Percentiles rank a stretch among this genome's conserved stretches.
Conservation (phyloP, 2,888 invertebrate species). For the Drosophila mayaguana region DNA sequence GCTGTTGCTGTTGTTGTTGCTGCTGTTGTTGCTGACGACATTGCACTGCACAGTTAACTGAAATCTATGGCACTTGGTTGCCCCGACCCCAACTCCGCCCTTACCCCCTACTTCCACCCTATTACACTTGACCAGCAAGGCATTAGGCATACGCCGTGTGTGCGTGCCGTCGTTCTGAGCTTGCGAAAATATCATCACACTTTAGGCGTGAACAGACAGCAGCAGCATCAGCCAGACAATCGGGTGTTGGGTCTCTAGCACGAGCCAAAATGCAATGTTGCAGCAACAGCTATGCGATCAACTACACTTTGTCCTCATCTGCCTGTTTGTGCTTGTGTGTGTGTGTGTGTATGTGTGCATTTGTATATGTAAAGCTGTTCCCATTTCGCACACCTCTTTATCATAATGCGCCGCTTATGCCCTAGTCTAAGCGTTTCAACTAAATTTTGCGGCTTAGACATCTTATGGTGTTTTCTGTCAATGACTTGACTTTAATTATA, state of each 20-base stretch:
- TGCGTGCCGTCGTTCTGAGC: constrained; percentile 43
- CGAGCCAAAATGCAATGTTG: constrained; percentile 23
- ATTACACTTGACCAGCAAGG: constrained; percentile 41
- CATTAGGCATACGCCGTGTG: constrained; percentile 58
- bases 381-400: constrained; percentile 10
- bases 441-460: background rate
- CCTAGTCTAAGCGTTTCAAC: constrained; percentile 1
- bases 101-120: background rate
- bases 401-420: constrained; percentile 12
- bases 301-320: constrained; percentile 13
- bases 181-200: constrained; percentile 37
- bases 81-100: background rate
- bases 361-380: constrained; percentile 31
- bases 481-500: background rate
- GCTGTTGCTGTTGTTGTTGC: constrained; percentile 30
- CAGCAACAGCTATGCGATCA: constrained; percentile 25
- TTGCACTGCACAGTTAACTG: constrained; percentile 63
- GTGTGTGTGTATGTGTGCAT: background rate
- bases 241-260: constrained; percentile 5
- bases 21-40: constrained; percentile 51
- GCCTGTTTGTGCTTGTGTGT: background rate
- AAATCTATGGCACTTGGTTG: constrained; percentile 62
- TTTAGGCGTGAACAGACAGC: constrained; percentile 29
- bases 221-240: constrained; percentile 23
- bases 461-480: background rate